These are phyloP conservation scores for Scylla paramamosain DNA, from an alignment of 1,140 invertebrate species.

Conservation along the genomic window DNA sequence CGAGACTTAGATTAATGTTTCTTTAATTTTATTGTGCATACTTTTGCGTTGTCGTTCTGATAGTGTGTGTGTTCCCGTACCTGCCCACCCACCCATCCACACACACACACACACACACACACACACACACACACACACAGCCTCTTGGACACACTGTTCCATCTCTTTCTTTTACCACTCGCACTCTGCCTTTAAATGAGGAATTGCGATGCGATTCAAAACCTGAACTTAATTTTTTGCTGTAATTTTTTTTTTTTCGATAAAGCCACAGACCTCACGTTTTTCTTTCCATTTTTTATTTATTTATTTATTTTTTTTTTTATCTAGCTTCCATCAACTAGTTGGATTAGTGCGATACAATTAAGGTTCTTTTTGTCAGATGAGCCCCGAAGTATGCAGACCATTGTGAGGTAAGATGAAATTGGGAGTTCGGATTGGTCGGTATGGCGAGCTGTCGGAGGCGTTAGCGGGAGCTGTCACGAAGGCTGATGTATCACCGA, in stretches of 20 bases:
- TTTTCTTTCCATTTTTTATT: background rate
- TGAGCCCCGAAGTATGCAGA: background rate
- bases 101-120: slow-evolving; percentile 26
- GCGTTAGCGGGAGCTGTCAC: background rate
- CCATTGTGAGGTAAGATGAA: background rate
- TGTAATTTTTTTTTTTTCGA: no score
- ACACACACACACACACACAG: slow-evolving; percentile 41
- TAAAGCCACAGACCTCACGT: background rate
- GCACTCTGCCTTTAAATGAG: no score
- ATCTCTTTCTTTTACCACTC: no score
- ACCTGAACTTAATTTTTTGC: no score
- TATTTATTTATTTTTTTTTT: background rate
- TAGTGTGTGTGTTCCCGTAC: no score
- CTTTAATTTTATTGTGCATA: no score
- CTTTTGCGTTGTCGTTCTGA: no score
- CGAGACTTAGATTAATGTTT: no score
- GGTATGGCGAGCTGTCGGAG: background rate
- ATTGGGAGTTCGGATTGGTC: background rate
- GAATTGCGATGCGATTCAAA: no score
- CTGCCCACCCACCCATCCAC: background rate
- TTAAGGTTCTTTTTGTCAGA: background rate
- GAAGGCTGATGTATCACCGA: background rate
- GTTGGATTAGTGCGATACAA: background rate
- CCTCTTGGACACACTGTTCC: background rate
- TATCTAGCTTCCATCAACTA: background rate